A percentile compares a stretch with the other conserved stretches of the same genome.
Conservation (phyloP, 2,113 vertebrate genomes). For the Oryctolagus cuniculus region mOryCun1.1 NC_091441.1:35636001-35636500, state of each 20-base stretch:
- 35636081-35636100: slow-evolving; percentile 25
- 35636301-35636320: background rate
- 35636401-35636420: background rate
- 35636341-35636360: background rate
- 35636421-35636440: background rate
- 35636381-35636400: background rate
- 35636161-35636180: slow-evolving; percentile 64
- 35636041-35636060: background rate
- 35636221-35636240: background rate
- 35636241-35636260: slow-evolving; percentile 58
- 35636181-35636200: slow-evolving; percentile 30
- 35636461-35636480: background rate
- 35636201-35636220: slow-evolving; percentile 51
- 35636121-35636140: slow-evolving; percentile 68
- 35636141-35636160: slow-evolving; percentile 47
- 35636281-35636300: background rate
- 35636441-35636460: background rate
- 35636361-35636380: background rate
- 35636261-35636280: background rate
- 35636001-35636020: background rate
- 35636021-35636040: background rate
- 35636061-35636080: slow-evolving; percentile 50
- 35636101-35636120: slow-evolving; percentile 59
- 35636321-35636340: background rate
- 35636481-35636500: background rate